Base-by-base conservation (phyloP, 1,140 invertebrate species). In the Pseudobourletiella spinata region DNA sequence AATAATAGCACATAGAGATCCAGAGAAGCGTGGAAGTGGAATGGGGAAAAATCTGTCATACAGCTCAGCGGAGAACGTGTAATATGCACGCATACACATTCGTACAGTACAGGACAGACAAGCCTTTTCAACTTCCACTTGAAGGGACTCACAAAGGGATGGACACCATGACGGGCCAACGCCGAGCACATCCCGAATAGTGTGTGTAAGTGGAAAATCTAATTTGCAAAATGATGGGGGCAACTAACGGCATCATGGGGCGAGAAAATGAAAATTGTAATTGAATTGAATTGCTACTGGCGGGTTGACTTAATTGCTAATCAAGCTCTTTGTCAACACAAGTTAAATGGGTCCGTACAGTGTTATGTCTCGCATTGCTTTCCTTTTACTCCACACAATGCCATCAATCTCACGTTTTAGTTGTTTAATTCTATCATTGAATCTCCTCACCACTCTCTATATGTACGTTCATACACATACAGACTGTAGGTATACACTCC, bases 201-300 rank as follows among this genome's bases (percentile, higher is more conserved):
- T 39, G n/a, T 39, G n/a, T 39, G 32, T 39, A 39, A n/a, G n/a
- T 39, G 32, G n/a, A 11, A n/a, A 39, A 39, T 8, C 32, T 39
- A 39, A 39, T 39, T 8, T 22, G 20, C 44, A 48, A 48, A 48
- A 48, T 22, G 44, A 48, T 48, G 44, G 22, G 44, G 22, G 44
- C 11, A 22, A 48, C 14, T 48, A 48, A 48, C 44, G 44, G 44
- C 44, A 11, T 48, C 44, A 48, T 22, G 22, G 44, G 44, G 44
- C 44, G 44, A 48, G 44, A 48, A 48, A 48, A 48, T 48, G 44
- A 48, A 48, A 48, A 48, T 48, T 48, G 44, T 48, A 48, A 48
- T 48, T 48, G 44, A 48, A 48, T 48, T 48, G 44, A 48, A 48
- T 48, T 14, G 44, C 44, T 18, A 22, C 22, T 48, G 44, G 6